Conservation (phyloP, 2,113 vertebrate species). For the Burhinus bistriatus region DNA sequence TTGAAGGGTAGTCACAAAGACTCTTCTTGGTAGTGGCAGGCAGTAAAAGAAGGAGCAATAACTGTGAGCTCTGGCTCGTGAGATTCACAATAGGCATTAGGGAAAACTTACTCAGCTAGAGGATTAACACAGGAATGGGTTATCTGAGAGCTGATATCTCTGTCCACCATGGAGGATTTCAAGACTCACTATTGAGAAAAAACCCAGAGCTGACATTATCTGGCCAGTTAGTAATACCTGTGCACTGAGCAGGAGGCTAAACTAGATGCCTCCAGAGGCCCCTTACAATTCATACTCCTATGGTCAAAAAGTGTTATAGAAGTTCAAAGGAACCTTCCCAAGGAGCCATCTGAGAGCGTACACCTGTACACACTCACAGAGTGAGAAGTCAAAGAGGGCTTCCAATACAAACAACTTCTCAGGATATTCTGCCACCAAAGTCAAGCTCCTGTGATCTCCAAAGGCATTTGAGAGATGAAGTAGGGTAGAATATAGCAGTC, state of each 20-base stretch:
- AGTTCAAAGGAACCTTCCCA: constrained; percentile 10
- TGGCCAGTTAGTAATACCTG: not conserved
- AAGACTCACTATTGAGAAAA: not conserved
- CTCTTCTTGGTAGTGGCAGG: not conserved
- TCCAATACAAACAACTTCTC: not conserved
- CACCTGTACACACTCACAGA: not conserved
- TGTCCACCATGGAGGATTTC: not conserved
- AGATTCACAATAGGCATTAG: not conserved
- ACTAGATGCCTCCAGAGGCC: not conserved
- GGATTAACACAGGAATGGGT: not conserved
- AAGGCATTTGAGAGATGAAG: not conserved
- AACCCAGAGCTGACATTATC: not conserved
- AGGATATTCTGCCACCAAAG: not conserved
- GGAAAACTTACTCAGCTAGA: not conserved
- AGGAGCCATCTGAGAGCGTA: not conserved
- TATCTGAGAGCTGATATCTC: not conserved
- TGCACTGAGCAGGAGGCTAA: not conserved
- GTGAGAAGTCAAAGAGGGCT: constrained; percentile 9
- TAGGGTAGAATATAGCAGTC: not conserved
- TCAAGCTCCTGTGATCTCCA: not conserved
- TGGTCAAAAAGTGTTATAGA: not conserved
- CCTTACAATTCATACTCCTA: not conserved
- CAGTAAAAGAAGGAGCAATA: not conserved
- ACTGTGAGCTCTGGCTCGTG: not conserved
- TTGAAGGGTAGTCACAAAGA: not conserved